Base-by-base conservation (phyloP, 2,113 vertebrate genomes). In the Ivindomyrus marchei region DNA sequence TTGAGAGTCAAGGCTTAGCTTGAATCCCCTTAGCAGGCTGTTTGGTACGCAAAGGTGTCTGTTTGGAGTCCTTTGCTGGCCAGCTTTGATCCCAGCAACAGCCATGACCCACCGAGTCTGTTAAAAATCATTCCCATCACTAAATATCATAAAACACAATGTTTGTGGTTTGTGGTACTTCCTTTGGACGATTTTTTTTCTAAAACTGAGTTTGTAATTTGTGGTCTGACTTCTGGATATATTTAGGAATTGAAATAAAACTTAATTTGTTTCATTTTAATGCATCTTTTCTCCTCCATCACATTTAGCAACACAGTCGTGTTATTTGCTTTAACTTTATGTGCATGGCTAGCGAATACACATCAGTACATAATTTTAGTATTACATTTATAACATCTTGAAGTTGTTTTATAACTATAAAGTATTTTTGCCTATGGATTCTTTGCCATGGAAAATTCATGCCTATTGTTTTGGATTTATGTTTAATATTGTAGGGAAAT, bases 1-100 rank as follows among this genome's bases (percentile, higher is more conserved):
- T 91, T 21, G 58, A 91, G 90, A 89, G 93, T 92, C 90, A 89
- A 89, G 92, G 91, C 85, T 91, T 93, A 93, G 91, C 53, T 90
- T 52, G 31, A 58, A 92, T 93, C 92, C 85, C 89, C 92, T 93
- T 90, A 91, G 89, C 91, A 91, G 87, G 80, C 91, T 90, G 21
- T 77, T 50, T 42, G 88, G 74, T 77, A 45, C n/a, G 46, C 87
- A 52, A 85, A 90, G 91, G 91, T 90, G 90, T 90, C 49, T 89
- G 86, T 88, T 77, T 31, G 10, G 31, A 74, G 62, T 85, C 45
- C 46, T 90, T 84, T 49, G 50, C 50, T 7, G 58, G 87, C 58
- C 7, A n/a, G 56, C 56, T 77, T 53, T 90, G 21, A 49, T 56
- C 19, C 49, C 66, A 52, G 49, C 13, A 47, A 52, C 17, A 39